A percentile compares a stretch with the other conserved stretches of the same genome.
phyloP scores from a whole-genome alignment of 2,113 vertebrate genomes.

The Myotis brandtii region DNA sequence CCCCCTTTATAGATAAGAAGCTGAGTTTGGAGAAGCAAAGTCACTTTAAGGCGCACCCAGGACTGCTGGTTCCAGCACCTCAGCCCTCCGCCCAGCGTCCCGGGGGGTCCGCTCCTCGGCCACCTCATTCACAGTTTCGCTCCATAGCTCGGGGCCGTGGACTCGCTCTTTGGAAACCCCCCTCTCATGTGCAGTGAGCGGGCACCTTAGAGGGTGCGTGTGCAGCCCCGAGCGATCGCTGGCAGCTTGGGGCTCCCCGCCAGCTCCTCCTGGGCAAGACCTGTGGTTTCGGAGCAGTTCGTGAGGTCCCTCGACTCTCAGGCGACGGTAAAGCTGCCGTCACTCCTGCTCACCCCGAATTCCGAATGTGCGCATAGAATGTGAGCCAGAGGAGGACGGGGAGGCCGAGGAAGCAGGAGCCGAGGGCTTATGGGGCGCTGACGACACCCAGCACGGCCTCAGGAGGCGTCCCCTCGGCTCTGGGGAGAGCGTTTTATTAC shows the following conservation, averaged over 20 bases:
- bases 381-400: neutral
- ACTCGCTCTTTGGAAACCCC: neutral
- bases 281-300: neutral
- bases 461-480: neutral
- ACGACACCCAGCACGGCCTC: neutral
- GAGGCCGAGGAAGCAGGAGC: neutral
- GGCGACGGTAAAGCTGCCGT: neutral
- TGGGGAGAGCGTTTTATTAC: neutral
- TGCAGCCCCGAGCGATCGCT: neutral
- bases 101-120: neutral
- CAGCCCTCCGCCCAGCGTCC: neutral
- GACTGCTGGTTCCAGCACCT: neutral
- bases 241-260: neutral
- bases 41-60: neutral
- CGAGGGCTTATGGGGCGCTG: neutral
- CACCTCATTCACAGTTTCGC: neutral
- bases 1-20: neutral
- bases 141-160: neutral
- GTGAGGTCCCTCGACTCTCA: neutral
- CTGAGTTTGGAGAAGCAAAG: neutral
- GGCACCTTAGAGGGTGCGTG: neutral
- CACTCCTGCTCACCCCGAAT: neutral
- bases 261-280: neutral
- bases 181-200: neutral
- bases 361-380: neutral